Base-by-base conservation (phyloP, 1,140 invertebrate genomes). In the Diorhabda carinulata region DNA sequence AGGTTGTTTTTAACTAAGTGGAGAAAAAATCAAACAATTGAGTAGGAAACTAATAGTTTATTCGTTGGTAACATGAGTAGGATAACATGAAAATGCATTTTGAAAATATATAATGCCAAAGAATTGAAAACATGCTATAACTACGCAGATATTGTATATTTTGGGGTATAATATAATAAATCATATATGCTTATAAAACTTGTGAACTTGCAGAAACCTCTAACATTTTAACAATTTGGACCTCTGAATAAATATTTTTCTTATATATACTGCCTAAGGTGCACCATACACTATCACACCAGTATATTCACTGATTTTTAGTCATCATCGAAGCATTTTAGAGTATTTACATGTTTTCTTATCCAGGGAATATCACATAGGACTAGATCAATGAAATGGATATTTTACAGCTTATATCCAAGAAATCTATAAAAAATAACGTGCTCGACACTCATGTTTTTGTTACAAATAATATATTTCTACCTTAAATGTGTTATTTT, bases 121-220 rank as follows among this genome's bases (percentile, higher is more conserved):
- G 71, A 78, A 77, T 77, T 71, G 64, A 78, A 79, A 77, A 76
- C 72, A 76, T 73, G 72, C 76, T 78, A 79, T 78, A 78, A 73
- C 73, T 79, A 77, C 76, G 77, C 75, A 75, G 74, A 74, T 77
- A 77, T 73, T 74, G 72, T 78, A 77, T 78, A 78, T 71, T 73
- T 75, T 72, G 72, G 64, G 43, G 57, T 60, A 66, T 45, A 66
- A 64, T 73, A 72, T 77, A 78, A 78, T 75, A 74, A 74, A 75
- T 77, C 73, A 76, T 79, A 78, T 78, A 79, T 78, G 76, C 70
- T 77, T 80, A 80, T 79, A 80, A 80, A 80, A 80, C 77, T 79
- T 80, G 77, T 79, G 79, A 80, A 80, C 78, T 80, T 80, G 79
- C 79, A 79, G 77, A 80, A 80, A 79, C 78, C 78, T 78, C 78